Percentiles rank a stretch among this genome's conserved stretches.
These are phyloP conservation scores for Reinhardtius hippoglossoides DNA, from an alignment of 2,113 vertebrate genomes.

Conservation along the genomic window DNA sequence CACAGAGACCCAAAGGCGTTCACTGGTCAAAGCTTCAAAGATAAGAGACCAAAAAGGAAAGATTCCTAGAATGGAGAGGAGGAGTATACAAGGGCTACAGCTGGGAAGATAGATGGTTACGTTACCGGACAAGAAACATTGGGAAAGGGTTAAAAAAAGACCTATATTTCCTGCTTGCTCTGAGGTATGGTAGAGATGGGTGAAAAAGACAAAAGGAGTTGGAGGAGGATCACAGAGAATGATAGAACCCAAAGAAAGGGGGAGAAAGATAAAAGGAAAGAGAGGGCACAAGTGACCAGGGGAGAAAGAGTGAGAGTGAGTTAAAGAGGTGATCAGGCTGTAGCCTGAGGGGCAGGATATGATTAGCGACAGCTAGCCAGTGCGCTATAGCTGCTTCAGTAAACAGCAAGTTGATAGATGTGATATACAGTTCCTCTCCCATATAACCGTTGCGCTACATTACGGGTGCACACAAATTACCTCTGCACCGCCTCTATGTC, in stretches of 20 bases:
- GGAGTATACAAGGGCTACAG: slow-evolving; percentile 12
- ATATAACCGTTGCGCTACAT: slow-evolving; percentile 49
- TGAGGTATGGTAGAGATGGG: not conserved
- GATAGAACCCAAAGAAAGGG: not conserved
- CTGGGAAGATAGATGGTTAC: too few relatives aligned
- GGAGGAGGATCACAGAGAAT: not conserved
- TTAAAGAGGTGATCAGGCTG: slow-evolving; percentile 60
- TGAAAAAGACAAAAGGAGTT: not conserved
- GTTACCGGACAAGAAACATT: not conserved
- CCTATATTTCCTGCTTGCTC: not conserved
- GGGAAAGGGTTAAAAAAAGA: not conserved
- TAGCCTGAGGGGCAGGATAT: slow-evolving; percentile 54
- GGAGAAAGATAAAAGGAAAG: not conserved
- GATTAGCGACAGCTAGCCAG: slow-evolving; percentile 54
- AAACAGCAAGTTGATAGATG: slow-evolving; percentile 67
- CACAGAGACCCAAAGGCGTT: slow-evolving; percentile 16
- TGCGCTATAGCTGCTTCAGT: slow-evolving; percentile 42
- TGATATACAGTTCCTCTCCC: slow-evolving; percentile 49
- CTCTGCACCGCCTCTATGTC: not conserved
- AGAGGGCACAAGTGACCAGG: not conserved
- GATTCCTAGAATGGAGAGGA: slow-evolving; percentile 3
- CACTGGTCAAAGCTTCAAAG: slow-evolving; percentile 32
- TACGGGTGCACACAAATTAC: slow-evolving; percentile 62
- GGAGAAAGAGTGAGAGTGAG: slow-evolving; percentile 21
- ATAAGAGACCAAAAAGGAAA: not conserved